Evolutionary conservation across 2,888 invertebrate species (phyloP).

Genomic region (Acleris literana): DNA sequence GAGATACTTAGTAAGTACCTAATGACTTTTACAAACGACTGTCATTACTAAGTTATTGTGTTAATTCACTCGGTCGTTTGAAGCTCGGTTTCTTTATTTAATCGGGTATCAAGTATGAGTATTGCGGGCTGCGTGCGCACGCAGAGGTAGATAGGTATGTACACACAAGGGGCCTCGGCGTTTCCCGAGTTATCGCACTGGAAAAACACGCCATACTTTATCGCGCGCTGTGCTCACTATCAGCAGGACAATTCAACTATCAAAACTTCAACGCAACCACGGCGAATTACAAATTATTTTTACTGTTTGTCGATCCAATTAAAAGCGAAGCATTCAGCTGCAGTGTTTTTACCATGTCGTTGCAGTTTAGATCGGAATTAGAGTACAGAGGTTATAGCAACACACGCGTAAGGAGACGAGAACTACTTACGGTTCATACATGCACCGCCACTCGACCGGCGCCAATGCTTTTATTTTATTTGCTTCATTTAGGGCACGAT

Average conservation of each 20-base stretch:
- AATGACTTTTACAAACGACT: constrained; percentile 45
- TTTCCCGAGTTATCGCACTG: constrained; percentile 71
- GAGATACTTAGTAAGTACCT: background rate
- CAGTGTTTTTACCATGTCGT: constrained; percentile 16
- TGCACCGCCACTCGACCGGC: constrained; percentile 19
- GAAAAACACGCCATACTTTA: constrained; percentile 76
- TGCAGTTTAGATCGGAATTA: constrained; percentile 7
- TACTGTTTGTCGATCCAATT: background rate
- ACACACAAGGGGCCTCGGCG: constrained; percentile 54
- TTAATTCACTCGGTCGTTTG: constrained; percentile 20
- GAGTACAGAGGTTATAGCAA: constrained; percentile 21
- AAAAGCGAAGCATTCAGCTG: background rate
- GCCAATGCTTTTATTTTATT: constrained; percentile 28
- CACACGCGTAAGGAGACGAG: constrained; percentile 13
- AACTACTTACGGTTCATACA: constrained; percentile 12
- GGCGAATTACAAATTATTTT: constrained; percentile 6
- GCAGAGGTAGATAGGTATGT: constrained; percentile 30
- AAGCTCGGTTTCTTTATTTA: constrained; percentile 10
- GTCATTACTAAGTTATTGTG: constrained; percentile 38
- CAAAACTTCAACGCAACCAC: constrained; percentile 31
- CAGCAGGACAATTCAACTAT: constrained; percentile 60
- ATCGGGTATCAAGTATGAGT: constrained; percentile 5
- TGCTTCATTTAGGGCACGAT: constrained; percentile 33
- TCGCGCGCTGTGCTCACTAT: constrained; percentile 70
- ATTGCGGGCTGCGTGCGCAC: constrained; percentile 41